Percentiles rank a stretch among this genome's conserved stretches.
These are phyloP conservation scores for Catocala sponsa DNA, from an alignment of 2,888 invertebrate genomes.

Conservation along the genomic window DNA sequence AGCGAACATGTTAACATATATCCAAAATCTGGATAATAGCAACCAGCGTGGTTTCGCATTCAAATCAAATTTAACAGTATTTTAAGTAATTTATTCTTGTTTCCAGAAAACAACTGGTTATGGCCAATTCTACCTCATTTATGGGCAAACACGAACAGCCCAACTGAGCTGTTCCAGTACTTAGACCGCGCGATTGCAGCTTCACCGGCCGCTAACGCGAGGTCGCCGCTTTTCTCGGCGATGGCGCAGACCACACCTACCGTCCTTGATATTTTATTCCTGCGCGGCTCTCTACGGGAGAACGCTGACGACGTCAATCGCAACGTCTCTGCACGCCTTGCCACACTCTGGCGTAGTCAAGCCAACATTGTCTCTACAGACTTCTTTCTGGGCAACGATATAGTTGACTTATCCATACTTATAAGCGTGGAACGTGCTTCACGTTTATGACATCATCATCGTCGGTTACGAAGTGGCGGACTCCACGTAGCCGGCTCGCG, in stretches of 20 bases:
- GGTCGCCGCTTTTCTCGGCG: constrained; percentile 88
- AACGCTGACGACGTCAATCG: constrained; percentile 91
- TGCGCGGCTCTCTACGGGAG: constrained; percentile 89
- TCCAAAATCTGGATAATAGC: no score
- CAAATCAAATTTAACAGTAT: background rate
- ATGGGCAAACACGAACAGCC: constrained; percentile 89
- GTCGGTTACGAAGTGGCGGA: constrained; percentile 69
- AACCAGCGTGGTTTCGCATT: no score
- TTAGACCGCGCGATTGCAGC: constrained; percentile 76
- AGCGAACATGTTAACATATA: no score
- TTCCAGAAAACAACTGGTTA: constrained; percentile 88
- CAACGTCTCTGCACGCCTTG: constrained; percentile 90
- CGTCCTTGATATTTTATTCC: constrained; percentile 88
- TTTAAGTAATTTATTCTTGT: background rate
- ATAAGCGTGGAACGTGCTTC: constrained; percentile 78
- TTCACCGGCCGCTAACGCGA: constrained; percentile 74
- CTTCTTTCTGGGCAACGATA: constrained; percentile 91
- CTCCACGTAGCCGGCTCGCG: constrained; percentile 57
- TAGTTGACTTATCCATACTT: constrained; percentile 90
- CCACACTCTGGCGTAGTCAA: constrained; percentile 89
- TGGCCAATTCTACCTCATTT: constrained; percentile 90
- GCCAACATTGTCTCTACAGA: constrained; percentile 93
- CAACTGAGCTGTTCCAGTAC: constrained; percentile 72
- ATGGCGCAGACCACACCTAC: constrained; percentile 93
- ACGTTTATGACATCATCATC: constrained; percentile 76